Conservation (phyloP, 2,797 vertebrate genomes). For the Gephyroberyx darwinii region DNA sequence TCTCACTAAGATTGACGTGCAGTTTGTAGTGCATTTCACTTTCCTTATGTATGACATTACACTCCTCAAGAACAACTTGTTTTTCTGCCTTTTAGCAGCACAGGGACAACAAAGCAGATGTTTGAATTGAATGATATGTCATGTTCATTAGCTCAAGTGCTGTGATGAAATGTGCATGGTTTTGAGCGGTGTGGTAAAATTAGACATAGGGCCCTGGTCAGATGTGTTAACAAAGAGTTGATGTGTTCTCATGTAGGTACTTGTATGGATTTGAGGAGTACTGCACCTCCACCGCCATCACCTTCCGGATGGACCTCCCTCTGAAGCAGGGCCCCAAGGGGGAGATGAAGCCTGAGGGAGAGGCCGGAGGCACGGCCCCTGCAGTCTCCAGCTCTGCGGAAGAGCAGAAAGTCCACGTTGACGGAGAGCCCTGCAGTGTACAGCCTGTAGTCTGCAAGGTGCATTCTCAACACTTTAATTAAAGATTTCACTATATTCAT, state of each 20-base stretch:
- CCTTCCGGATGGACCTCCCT: conserved; percentile 85
- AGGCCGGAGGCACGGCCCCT: conserved; percentile 34
- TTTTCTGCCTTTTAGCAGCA: neutral
- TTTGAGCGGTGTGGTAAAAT: neutral
- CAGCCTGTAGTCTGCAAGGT: conserved; percentile 74
- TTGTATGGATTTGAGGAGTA: conserved; percentile 86
- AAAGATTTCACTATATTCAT: neutral
- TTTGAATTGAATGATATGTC: neutral
- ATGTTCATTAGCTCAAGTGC: neutral
- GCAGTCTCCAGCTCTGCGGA: conserved; percentile 50
- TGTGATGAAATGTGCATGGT: neutral
- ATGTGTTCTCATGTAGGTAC: conserved; percentile 74
- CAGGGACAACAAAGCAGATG: neutral
- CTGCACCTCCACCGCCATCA: conserved; percentile 83
- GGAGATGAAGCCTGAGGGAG: conserved; percentile 70
- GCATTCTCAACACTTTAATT: conserved; percentile 3
- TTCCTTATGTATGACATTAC: conserved; percentile 11
- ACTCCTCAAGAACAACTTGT: neutral
- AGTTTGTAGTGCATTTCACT: conserved; percentile 1
- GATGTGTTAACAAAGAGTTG: conserved; percentile 4
- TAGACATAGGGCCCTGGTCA: neutral
- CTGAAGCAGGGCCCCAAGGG: conserved; percentile 73
- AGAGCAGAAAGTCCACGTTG: conserved; percentile 64
- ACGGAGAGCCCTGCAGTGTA: conserved; percentile 54
- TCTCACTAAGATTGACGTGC: conserved; percentile 2